Conservation (phyloP, 2,113 vertebrate species). For the Callipepla californica region DNA sequence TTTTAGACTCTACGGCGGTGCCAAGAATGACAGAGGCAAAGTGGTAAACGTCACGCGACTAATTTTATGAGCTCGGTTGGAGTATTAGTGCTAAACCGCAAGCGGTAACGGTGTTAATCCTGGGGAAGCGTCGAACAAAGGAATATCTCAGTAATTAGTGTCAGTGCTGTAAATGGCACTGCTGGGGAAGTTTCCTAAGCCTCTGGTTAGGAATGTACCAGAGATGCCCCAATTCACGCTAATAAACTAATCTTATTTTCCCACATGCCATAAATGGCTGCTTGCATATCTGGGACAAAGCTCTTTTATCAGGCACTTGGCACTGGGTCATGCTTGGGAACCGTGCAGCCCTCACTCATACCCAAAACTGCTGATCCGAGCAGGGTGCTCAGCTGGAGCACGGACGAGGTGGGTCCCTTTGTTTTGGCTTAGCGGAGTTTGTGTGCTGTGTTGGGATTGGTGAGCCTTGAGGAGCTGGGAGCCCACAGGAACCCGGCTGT, state of each 20-base stretch:
- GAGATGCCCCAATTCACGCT: slow-evolving; percentile 28
- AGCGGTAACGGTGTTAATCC: slow-evolving; percentile 54
- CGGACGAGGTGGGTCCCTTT: neutral
- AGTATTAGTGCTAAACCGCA: slow-evolving; percentile 48
- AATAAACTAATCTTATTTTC: slow-evolving; percentile 60
- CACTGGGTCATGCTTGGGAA: neutral
- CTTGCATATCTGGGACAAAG: neutral
- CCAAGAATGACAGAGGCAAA: slow-evolving; percentile 71
- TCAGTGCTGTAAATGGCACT: slow-evolving; percentile 33
- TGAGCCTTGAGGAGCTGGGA: fast-evolving
- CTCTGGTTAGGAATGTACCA: slow-evolving; percentile 40
- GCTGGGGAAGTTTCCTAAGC: neutral
- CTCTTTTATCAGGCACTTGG: slow-evolving; percentile 14
- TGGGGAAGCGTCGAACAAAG: slow-evolving; percentile 51
- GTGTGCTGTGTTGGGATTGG: neutral
- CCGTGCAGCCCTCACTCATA: neutral
- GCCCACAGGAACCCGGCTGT: fast-evolving
- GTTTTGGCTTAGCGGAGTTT: neutral
- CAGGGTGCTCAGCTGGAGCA: neutral
- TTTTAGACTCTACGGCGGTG: slow-evolving; percentile 38
- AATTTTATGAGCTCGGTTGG: slow-evolving; percentile 54
- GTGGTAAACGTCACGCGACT: slow-evolving; percentile 65
- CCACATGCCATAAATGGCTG: neutral
- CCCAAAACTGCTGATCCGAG: neutral
- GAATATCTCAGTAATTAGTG: slow-evolving; percentile 51